phyloP scores from a whole-genome alignment of 2,888 invertebrate genomes.

The Tenthredo livida region DNA sequence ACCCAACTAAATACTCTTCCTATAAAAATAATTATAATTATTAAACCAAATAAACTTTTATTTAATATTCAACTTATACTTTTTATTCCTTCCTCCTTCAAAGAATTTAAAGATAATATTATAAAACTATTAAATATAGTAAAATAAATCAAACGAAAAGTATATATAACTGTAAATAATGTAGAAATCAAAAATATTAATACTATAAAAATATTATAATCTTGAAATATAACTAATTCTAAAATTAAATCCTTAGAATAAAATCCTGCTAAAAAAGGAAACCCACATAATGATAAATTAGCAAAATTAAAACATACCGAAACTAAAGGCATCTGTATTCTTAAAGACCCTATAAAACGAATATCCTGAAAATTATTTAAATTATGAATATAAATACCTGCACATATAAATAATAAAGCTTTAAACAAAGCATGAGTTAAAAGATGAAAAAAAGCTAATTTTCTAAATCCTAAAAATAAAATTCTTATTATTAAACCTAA shows the following conservation, averaged over 20 bases:
- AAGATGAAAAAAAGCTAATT: slow-evolving; percentile 86
- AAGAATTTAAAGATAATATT: slow-evolving; percentile 78
- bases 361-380: slow-evolving; percentile 84
- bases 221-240: slow-evolving; percentile 80
- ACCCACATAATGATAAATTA: slow-evolving; percentile 83
- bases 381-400: slow-evolving; percentile 83
- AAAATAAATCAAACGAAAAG: slow-evolving; percentile 81
- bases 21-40: slow-evolving; percentile 80
- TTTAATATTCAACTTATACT: slow-evolving; percentile 79
- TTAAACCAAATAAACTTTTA: slow-evolving; percentile 78
- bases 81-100: slow-evolving; percentile 73
- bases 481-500: slow-evolving; percentile 86
- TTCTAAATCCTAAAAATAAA: slow-evolving; percentile 80
- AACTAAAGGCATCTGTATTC: slow-evolving; percentile 80
- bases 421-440: slow-evolving; percentile 89
- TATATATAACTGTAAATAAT: slow-evolving; percentile 82
- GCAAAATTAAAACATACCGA: slow-evolving; percentile 81
- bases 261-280: slow-evolving; percentile 84
- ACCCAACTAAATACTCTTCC: slow-evolving; percentile 81
- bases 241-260: slow-evolving; percentile 80
- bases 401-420: slow-evolving; percentile 87
- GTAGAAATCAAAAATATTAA: slow-evolving; percentile 81
- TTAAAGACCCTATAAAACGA: slow-evolving; percentile 81
- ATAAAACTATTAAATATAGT: slow-evolving; percentile 79
- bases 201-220: slow-evolving; percentile 81